Conservation (phyloP, 1,140 invertebrate species). For the Akabosia matsudoensis region DNA sequence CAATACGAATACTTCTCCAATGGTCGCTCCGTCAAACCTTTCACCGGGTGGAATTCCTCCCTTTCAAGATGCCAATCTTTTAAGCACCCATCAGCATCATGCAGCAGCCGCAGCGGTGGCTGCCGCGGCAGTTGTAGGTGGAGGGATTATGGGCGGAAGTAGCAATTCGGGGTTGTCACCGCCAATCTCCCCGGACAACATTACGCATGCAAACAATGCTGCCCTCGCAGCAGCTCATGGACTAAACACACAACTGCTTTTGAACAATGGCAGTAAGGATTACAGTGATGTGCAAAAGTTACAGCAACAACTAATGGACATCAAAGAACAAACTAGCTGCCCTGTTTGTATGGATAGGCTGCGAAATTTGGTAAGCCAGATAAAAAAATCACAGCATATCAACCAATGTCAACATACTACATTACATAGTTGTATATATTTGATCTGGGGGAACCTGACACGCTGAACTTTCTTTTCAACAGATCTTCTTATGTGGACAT, state of each 20-base stretch:
- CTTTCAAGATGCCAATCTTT: slow-evolving; percentile 43
- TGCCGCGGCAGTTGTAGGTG: not conserved
- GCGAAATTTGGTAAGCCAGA: slow-evolving; percentile 72
- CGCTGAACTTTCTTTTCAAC: not conserved
- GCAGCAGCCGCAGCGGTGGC: not conserved
- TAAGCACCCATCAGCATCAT: slow-evolving; percentile 28
- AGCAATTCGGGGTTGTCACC: slow-evolving; percentile 2
- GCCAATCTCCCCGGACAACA: slow-evolving; percentile 43
- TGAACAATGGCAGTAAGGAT: slow-evolving; percentile 80
- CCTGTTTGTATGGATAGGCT: slow-evolving; percentile 94
- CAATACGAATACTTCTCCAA: not conserved
- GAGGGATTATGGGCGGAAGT: not conserved
- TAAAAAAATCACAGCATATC: not conserved
- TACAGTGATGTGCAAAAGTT: slow-evolving; percentile 84
- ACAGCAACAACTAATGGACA: slow-evolving; percentile 93
- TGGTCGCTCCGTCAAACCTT: slow-evolving; percentile 33
- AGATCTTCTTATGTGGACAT: slow-evolving; percentile 95
- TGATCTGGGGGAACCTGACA: too few relatives aligned
- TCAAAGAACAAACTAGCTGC: slow-evolving; percentile 98
- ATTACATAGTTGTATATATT: not conserved
- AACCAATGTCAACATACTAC: not conserved
- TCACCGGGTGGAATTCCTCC: too few relatives aligned
- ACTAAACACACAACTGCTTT: slow-evolving; percentile 53
- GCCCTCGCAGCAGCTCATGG: slow-evolving; percentile 5
- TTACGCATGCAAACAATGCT: slow-evolving; percentile 41